Percentiles rank a stretch among this genome's conserved stretches.
phyloP scores from a whole-genome alignment of 2,113 vertebrate genomes.

The Tylochromis polylepis region DNA sequence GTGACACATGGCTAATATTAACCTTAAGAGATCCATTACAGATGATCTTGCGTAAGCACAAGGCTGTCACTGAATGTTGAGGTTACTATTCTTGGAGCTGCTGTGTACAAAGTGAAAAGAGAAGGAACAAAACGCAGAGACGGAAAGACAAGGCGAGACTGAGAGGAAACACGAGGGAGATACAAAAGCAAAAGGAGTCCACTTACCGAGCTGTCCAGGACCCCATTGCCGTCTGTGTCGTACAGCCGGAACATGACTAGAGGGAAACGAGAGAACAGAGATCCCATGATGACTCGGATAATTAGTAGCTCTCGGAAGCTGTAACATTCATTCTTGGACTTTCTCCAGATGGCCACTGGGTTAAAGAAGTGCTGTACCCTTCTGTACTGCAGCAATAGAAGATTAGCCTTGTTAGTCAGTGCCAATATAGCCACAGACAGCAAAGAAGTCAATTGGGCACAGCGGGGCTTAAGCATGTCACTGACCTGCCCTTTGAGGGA shows the following conservation, averaged over 20 bases:
- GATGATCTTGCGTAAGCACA: slow-evolving; percentile 25
- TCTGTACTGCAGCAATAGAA: neutral
- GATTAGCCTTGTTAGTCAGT: slow-evolving; percentile 20
- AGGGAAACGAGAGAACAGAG: slow-evolving; percentile 45
- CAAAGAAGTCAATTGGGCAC: slow-evolving; percentile 6
- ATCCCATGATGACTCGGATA: slow-evolving; percentile 32
- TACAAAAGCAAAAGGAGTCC: neutral
- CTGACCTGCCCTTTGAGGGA: neutral
- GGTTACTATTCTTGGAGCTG: slow-evolving; percentile 8
- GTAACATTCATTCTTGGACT: neutral
- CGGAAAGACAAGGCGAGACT: neutral
- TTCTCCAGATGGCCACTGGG: neutral
- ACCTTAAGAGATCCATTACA: neutral
- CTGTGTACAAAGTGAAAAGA: neutral
- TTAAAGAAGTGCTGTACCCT: neutral
- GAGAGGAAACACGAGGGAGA: neutral
- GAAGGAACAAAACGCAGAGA: neutral
- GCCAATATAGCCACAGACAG: slow-evolving; percentile 5
- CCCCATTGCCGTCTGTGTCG: slow-evolving; percentile 87
- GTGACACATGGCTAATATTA: neutral
- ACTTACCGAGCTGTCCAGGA: slow-evolving; percentile 89
- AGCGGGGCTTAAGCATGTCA: slow-evolving; percentile 1
- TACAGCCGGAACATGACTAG: slow-evolving; percentile 95
- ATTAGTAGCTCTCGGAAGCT: neutral
- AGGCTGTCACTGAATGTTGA: neutral